Base-by-base conservation (phyloP, 2,888 invertebrate species). In the Scaptomyza polygonia region DNA sequence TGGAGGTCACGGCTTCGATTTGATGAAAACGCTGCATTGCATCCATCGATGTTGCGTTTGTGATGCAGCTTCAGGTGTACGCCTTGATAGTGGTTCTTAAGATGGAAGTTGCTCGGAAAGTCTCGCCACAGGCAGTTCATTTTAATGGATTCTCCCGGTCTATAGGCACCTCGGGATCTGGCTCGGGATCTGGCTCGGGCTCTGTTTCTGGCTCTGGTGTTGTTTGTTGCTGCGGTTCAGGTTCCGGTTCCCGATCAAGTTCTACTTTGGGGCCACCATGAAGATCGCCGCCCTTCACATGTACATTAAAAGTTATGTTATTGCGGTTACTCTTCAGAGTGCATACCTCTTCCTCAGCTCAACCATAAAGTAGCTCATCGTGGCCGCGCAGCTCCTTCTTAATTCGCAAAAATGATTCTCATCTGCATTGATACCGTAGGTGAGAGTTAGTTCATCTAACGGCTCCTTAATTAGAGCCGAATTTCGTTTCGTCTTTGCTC, bases 21-120 rank as follows among this genome's bases (percentile, higher is more conserved):
- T 0, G 98, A 98, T 5, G 97, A 96, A 91, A 98, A 99, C 0
- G 97, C 96, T 0, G 98, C 98, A 92, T 96, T 96, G 91, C 99
- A 99, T 1, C 98, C 98, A 76, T 98, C 98, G 27, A 97, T 96
- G 87, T 96, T 97, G 92, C 99, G 99, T 90, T 96, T 97, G 92
- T 98, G 98, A 96, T 98, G 97, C 66, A 98, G 92, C 92, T 98
- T 98, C 54, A 98, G 94, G 92, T 99, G 98, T 9, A 97, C 96
- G 91, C 97, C 98, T 93, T 98, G 98, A 91, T 97, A 98, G 91
- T 99, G 99, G 1, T 97, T 96, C 92, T 98, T 98, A 25, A 98
- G 95, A 51, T 97, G 96, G 90, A 97, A 98, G 86, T 97, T 96
- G 89, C 97, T 98, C 91, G 97, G 97, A 92, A 98, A 98, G 96